Percentiles rank a stretch among this genome's conserved stretches.
Evolutionary conservation across 30 jellyfish, hydroid and myxozoan genomes (phyloP).

Genomic region (Turritopsis rubra): DNA sequence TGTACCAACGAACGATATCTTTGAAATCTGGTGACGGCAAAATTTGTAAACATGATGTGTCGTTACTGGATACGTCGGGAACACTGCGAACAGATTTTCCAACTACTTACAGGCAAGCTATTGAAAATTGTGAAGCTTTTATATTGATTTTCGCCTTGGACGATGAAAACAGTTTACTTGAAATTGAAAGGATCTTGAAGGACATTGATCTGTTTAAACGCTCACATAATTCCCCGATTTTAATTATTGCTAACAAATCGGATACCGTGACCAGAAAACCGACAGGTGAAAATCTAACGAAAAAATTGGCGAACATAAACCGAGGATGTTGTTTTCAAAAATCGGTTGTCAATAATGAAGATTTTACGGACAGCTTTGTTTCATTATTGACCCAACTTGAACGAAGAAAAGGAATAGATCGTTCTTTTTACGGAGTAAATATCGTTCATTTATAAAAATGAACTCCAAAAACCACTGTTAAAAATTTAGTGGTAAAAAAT

Average conservation of each 20-base stretch:
- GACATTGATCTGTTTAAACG: constrained; percentile 17
- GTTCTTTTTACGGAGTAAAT: constrained; percentile 29
- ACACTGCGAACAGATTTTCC: constrained; percentile 25
- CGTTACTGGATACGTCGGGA: constrained; percentile 29
- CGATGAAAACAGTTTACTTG: constrained; percentile 21
- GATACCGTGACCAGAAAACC: constrained; percentile 6
- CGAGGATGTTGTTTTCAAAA: constrained; percentile 34
- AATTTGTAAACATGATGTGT: constrained; percentile 20
- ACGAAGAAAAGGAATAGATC: constrained; percentile 26
- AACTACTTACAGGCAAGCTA: constrained; percentile 15
- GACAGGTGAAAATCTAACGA: not conserved
- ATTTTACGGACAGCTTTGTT: constrained; percentile 20
- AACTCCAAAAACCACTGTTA: no score
- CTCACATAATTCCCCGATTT: constrained; percentile 12
- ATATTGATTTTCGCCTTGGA: constrained; percentile 24
- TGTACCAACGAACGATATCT: constrained; percentile 14
- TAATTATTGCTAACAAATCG: constrained; percentile 25
- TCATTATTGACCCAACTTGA: constrained; percentile 17
- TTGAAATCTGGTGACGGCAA: constrained; percentile 23
- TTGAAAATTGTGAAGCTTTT: constrained; percentile 31
- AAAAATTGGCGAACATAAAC: constrained; percentile 22
- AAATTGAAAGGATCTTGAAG: constrained; percentile 16
- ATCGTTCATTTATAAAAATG: not conserved
- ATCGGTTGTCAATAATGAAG: not conserved
- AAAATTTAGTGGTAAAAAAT: no score